A percentile compares a stretch with the other conserved stretches of the same genome.
Conservation (phyloP, 2,888 invertebrate genomes). For the Cantharis rustica region DNA sequence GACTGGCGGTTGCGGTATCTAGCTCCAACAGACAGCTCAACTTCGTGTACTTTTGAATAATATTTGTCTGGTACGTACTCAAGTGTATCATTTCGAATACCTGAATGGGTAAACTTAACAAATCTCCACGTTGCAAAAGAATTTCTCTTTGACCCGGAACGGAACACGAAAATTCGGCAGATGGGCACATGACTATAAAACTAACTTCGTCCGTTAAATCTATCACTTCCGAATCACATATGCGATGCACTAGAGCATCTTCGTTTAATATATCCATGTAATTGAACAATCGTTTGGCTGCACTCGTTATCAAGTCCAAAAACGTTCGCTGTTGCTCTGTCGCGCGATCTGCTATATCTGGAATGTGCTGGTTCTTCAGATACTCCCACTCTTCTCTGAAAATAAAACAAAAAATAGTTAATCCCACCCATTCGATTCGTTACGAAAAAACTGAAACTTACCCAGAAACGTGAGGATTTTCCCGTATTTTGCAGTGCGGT, state of each 20-base stretch:
- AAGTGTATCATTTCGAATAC: conserved; percentile 95
- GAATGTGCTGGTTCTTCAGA: conserved; percentile 68
- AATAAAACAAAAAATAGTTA: conserved; percentile 34
- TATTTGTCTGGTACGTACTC: conserved; percentile 89
- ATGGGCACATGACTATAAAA: conserved; percentile 89
- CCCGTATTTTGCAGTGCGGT: conserved; percentile 90
- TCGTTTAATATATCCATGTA: conserved; percentile 79
- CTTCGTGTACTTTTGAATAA: conserved; percentile 89
- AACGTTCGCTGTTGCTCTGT: conserved; percentile 83
- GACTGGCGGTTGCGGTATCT: conserved; percentile 89
- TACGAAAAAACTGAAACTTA: conserved; percentile 58
- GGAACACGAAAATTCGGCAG: conserved; percentile 90
- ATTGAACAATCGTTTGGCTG: conserved; percentile 75
- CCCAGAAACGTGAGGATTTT: conserved; percentile 96
- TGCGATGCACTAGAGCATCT: conserved; percentile 73
- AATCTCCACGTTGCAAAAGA: conserved; percentile 80
- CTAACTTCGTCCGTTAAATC: conserved; percentile 91
- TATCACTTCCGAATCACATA: conserved; percentile 93
- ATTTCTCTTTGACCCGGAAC: conserved; percentile 87
- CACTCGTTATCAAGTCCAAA: conserved; percentile 75
- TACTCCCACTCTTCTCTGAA: conserved; percentile 95
- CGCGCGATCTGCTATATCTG: conserved; percentile 58
- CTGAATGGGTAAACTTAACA: conserved; percentile 89
- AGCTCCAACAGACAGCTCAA: conserved; percentile 92
- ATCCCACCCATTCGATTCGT: not conserved